phyloP scores from a whole-genome alignment of 2,113 vertebrate species.

The Nesogale talazaci region DNA sequence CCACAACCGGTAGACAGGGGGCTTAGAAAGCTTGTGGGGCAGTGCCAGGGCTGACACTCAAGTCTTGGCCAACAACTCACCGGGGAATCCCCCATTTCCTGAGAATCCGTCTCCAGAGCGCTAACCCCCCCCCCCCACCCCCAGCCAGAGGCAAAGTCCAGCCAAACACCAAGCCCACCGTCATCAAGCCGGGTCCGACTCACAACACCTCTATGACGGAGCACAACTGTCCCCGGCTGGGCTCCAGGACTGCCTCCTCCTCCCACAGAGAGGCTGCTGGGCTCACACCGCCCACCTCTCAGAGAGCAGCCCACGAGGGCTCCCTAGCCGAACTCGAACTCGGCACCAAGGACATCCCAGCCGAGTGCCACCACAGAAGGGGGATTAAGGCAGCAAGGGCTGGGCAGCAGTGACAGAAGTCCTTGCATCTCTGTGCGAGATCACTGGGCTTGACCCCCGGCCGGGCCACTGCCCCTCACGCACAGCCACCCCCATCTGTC shows the following conservation, averaged over 20 bases:
- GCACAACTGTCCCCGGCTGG: too few relatives aligned
- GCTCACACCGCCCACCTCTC: too few relatives aligned
- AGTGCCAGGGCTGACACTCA: not conserved
- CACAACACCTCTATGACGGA: too few relatives aligned
- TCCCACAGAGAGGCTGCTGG: too few relatives aligned
- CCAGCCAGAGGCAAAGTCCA: not conserved
- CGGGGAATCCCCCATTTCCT: accelerated
- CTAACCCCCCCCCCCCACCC: not conserved
- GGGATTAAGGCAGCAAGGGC: too few relatives aligned
- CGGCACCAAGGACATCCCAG: too few relatives aligned
- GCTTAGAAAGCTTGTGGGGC: not conserved
- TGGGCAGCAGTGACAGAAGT: too few relatives aligned
- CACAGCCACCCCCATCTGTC: not conserved
- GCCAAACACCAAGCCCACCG: not conserved
- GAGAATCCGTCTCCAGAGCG: not conserved
- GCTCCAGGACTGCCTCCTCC: too few relatives aligned
- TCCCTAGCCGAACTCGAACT: too few relatives aligned
- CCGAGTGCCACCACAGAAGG: too few relatives aligned
- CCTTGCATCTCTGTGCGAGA: not conserved
- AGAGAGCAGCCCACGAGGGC: too few relatives aligned
- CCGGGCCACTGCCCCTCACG: not conserved
- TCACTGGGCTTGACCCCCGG: not conserved
- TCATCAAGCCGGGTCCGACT: not conserved
- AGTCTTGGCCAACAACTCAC: not conserved
- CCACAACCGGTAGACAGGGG: not conserved